These are phyloP conservation scores for Triplophysa siluroides DNA, from an alignment of 2,113 vertebrate species.

Conservation along the genomic window DNA sequence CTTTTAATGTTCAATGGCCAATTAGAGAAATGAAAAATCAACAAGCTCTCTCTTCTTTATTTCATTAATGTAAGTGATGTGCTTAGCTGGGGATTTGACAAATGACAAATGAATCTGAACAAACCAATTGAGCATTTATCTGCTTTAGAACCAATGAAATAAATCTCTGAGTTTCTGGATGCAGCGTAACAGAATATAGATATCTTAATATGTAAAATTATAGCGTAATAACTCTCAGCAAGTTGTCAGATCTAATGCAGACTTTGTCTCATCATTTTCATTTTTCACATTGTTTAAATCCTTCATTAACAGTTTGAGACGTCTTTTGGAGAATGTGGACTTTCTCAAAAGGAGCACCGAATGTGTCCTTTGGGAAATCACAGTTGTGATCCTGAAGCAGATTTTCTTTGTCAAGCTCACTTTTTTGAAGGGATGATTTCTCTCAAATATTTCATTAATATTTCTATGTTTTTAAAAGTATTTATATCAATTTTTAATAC, in stretches of 20 bases:
- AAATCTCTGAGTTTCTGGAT: constrained; percentile 2
- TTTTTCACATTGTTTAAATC: no score
- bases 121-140: constrained; percentile 20
- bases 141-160: constrained; percentile 6
- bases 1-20: constrained; percentile 24
- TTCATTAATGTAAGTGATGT: constrained; percentile 34
- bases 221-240: no score
- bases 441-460: neutral
- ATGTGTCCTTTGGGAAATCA: no score
- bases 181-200: neutral
- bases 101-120: neutral
- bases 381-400: no score
- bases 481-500: no score
- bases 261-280: no score
- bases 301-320: no score
- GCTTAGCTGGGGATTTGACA: constrained; percentile 17
- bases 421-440: neutral
- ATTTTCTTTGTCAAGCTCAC: neutral
- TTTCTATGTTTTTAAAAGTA: neutral
- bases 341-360: no score
- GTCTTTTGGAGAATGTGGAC: no score
- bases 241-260: no score
- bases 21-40: constrained; percentile 38
- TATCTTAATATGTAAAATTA: neutral
- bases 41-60: constrained; percentile 18